Percentiles rank a stretch among this genome's conserved stretches.
These are phyloP conservation scores for Calidris pugnax DNA, from an alignment of 2,113 vertebrate genomes.

Conservation along the genomic window DNA sequence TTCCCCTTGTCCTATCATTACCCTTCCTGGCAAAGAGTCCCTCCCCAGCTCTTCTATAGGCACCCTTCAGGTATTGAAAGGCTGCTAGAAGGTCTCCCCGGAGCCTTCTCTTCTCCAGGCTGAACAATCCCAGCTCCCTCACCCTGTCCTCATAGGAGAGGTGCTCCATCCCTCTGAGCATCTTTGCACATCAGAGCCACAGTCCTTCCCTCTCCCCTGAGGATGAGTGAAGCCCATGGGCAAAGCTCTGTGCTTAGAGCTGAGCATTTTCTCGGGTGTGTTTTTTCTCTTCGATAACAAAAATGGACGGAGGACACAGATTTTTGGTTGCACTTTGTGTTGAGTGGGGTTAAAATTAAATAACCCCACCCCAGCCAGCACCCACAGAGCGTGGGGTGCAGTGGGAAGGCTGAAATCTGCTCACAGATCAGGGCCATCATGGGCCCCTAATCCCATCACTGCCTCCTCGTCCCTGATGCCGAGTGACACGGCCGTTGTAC, in stretches of 20 bases:
- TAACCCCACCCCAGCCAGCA: fast-evolving
- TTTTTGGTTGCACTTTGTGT: fast-evolving
- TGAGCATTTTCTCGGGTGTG: neutral
- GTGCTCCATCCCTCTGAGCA: too few relatives aligned
- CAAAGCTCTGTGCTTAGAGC: neutral
- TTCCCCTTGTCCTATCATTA: too few relatives aligned
- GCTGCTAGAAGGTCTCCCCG: too few relatives aligned
- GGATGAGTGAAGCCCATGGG: fast-evolving
- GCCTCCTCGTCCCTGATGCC: constrained; percentile 41
- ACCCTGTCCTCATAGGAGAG: too few relatives aligned
- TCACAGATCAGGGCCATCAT: neutral
- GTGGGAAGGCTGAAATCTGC: neutral
- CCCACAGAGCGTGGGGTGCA: fast-evolving
- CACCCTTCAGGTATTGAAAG: too few relatives aligned
- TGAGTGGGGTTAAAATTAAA: fast-evolving
- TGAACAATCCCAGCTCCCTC: too few relatives aligned
- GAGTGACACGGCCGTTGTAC: constrained; percentile 78
- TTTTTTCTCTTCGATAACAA: neutral
- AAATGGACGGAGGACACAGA: fast-evolving
- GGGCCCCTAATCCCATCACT: neutral
- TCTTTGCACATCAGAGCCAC: fast-evolving
- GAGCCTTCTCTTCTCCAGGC: too few relatives aligned
- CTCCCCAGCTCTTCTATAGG: too few relatives aligned
- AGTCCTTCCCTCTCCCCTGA: too few relatives aligned
- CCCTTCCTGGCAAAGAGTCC: too few relatives aligned